Conservation (phyloP, 2,888 invertebrate genomes). For the Andrena fulva region DNA sequence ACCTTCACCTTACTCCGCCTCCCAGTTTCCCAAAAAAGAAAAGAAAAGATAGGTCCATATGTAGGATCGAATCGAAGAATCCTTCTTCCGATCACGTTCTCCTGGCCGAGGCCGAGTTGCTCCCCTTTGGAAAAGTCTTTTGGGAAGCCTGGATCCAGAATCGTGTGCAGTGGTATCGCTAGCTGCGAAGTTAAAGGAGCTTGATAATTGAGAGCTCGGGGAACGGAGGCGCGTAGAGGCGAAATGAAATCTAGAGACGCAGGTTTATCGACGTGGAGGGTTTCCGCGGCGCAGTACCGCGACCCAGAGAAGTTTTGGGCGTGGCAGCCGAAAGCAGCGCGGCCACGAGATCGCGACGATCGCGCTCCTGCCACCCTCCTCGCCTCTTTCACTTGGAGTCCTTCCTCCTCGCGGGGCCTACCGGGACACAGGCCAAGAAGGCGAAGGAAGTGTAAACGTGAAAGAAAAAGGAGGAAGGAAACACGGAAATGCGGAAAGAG, state of each 20-base stretch:
- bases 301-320: slow-evolving; percentile 61
- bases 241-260: slow-evolving; percentile 5
- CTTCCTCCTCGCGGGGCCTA: slow-evolving; percentile 7
- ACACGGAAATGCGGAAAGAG: background rate
- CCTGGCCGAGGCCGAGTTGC: slow-evolving; percentile 23
- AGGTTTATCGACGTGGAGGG: background rate
- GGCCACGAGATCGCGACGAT: slow-evolving; percentile 59
- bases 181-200: background rate
- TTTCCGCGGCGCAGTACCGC: slow-evolving; percentile 58
- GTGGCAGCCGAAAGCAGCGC: slow-evolving; percentile 69
- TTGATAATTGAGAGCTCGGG: background rate
- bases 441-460: background rate
- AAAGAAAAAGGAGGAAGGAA: slow-evolving; percentile 17
- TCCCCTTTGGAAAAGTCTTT: background rate
- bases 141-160: background rate
- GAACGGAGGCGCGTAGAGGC: background rate
- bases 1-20: slow-evolving; percentile 20
- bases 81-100: slow-evolving; percentile 32
- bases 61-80: background rate
- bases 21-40: background rate
- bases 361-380: slow-evolving; percentile 25
- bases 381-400: slow-evolving; percentile 47
- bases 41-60: slow-evolving; percentile 3
- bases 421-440: background rate
- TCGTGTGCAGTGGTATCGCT: too few relatives aligned